Conservation (phyloP, 2,113 vertebrate species). For the Xenopus borealis region DNA sequence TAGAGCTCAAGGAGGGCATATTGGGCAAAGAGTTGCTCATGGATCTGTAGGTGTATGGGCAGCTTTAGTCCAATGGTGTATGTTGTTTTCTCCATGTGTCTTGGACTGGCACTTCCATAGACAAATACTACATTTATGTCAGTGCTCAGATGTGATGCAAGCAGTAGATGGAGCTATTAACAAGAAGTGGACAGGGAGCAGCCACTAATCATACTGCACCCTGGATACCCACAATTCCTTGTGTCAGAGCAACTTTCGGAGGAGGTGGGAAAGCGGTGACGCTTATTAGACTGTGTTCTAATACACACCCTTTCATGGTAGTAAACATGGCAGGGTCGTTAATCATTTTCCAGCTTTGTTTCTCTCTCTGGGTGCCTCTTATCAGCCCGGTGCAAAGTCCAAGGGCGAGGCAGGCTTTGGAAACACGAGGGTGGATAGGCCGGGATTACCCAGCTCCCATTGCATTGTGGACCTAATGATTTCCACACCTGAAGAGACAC, state of each 20-base stretch:
- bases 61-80: too few relatives aligned
- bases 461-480: conserved; percentile 15
- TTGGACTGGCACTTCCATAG: too few relatives aligned
- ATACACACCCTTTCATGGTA: conserved; percentile 51
- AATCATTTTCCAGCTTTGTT: conserved; percentile 67
- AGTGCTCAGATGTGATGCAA: too few relatives aligned
- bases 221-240: conserved; percentile 25
- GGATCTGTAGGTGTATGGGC: too few relatives aligned
- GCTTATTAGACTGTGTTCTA: conserved; percentile 16
- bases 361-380: conserved; percentile 54
- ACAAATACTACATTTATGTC: too few relatives aligned
- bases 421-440: conserved; percentile 17
- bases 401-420: conserved; percentile 43
- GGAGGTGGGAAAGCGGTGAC: not conserved
- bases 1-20: too few relatives aligned
- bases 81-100: too few relatives aligned
- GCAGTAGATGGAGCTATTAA: conserved; percentile 27
- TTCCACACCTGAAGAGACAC: conserved; percentile 7
- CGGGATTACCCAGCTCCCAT: conserved; percentile 51
- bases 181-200: not conserved
- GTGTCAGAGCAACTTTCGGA: not conserved
- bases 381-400: conserved; percentile 71
- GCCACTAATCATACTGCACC: not conserved
- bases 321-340: conserved; percentile 43
- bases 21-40: too few relatives aligned